These are phyloP conservation scores for Saxicola maurus DNA, from an alignment of 2,797 vertebrate species.

Conservation along the genomic window DNA sequence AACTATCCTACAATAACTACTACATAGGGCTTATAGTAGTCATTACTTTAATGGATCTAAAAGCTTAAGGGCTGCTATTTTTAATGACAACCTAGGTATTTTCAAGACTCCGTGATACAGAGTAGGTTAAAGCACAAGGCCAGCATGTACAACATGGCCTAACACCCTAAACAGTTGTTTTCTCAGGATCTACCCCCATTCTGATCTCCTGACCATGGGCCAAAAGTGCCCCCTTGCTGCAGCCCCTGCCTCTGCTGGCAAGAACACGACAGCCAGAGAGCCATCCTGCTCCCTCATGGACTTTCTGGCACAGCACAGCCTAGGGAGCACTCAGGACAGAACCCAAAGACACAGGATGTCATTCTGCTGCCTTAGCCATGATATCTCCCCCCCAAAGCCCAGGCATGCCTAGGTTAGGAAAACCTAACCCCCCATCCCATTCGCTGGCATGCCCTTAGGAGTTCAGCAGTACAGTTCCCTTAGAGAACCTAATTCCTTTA, in stretches of 20 bases:
- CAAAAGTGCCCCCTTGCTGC: not conserved
- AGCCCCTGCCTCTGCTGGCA: not conserved
- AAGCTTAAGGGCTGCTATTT: not conserved
- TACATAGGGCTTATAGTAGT: not conserved
- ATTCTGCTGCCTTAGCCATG: not conserved
- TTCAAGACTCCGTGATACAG: not conserved
- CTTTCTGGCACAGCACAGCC: not conserved
- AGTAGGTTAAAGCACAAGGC: not conserved
- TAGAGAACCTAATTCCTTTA: not conserved
- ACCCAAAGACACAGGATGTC: not conserved
- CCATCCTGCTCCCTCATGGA: not conserved
- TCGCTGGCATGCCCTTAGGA: not conserved
- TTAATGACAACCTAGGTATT: not conserved
- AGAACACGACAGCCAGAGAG: not conserved
- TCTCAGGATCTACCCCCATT: not conserved
- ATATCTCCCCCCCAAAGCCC: not conserved
- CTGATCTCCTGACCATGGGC: not conserved
- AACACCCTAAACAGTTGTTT: not conserved
- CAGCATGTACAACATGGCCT: not conserved
- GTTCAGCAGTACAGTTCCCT: not conserved
- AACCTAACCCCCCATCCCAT: not conserved
- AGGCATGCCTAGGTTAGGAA: not conserved
- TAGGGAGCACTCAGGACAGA: not conserved
- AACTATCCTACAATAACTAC: not conserved
- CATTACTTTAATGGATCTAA: not conserved